These are phyloP conservation scores for Acanthosepion esculentum DNA, from an alignment of 2,888 invertebrate species.

Conservation along the genomic window DNA sequence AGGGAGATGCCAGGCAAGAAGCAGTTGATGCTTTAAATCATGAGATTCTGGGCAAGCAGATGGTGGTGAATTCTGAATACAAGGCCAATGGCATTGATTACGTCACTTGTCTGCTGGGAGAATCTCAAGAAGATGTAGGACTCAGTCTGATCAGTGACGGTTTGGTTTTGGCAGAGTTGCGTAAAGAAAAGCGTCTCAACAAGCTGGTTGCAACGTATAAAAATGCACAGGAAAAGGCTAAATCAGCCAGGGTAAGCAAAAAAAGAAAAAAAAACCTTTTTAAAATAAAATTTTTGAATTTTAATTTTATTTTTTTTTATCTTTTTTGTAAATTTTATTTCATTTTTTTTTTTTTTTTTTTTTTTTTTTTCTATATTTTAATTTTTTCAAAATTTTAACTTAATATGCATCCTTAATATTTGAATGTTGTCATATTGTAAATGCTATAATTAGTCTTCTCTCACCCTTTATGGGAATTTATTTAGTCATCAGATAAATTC, in stretches of 20 bases:
- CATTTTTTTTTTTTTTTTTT: neutral
- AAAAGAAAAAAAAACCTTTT: neutral
- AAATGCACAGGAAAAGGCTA: constrained; percentile 89
- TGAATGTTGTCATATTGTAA: too few relatives aligned
- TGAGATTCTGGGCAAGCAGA: constrained; percentile 83
- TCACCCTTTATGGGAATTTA: too few relatives aligned
- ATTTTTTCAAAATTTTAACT: too few relatives aligned
- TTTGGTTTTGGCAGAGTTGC: constrained; percentile 84
- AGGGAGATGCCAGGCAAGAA: constrained; percentile 85
- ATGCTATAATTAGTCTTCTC: too few relatives aligned
- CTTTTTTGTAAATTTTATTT: neutral
- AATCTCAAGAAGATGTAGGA: constrained; percentile 81
- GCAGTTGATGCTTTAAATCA: constrained; percentile 82
- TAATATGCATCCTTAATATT: too few relatives aligned
- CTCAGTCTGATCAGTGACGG: constrained; percentile 90
- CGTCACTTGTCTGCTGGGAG: constrained; percentile 68
- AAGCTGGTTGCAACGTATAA: constrained; percentile 85
- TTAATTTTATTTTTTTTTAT: too few relatives aligned
- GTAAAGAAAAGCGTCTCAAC: constrained; percentile 87
- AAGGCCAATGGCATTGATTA: constrained; percentile 76
- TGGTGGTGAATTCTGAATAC: constrained; percentile 89
- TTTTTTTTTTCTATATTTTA: too few relatives aligned
- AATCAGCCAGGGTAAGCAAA: constrained; percentile 79
- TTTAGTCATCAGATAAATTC: too few relatives aligned
- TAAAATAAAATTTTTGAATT: neutral